These are phyloP conservation scores for Phrynocephalus vlangalii DNA, from an alignment of 2,797 vertebrate genomes.

Conservation along the genomic window DNA sequence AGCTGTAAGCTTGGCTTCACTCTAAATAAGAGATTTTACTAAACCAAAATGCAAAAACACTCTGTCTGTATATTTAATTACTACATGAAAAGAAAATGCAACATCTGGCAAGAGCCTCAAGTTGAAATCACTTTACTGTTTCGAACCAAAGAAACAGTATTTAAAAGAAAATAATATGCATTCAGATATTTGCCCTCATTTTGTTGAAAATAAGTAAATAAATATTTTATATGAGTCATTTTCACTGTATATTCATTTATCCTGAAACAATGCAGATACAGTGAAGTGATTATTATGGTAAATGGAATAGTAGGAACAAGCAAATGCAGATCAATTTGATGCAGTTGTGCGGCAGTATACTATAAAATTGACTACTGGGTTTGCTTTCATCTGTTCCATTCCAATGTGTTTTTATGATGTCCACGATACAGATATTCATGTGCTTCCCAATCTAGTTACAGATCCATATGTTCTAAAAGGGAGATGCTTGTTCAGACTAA, in stretches of 20 bases:
- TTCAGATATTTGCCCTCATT: background rate
- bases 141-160: conserved; percentile 3
- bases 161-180: conserved; percentile 15
- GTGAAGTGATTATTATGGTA: background rate
- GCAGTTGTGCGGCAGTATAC: too few relatives aligned
- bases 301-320: background rate
- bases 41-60: conserved; percentile 57
- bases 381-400: background rate
- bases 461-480: background rate
- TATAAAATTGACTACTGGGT: background rate
- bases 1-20: conserved; percentile 59
- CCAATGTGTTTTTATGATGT: background rate
- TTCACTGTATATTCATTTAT: background rate
- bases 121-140: conserved; percentile 63
- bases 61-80: conserved; percentile 64
- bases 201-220: background rate
- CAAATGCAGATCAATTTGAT: background rate
- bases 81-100: conserved; percentile 65
- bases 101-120: conserved; percentile 66
- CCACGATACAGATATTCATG: background rate
- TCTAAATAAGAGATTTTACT: conserved; percentile 61
- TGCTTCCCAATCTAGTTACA: background rate
- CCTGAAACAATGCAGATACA: background rate
- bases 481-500: background rate
- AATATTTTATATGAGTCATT: background rate